These are phyloP conservation scores for Portevinia maculata DNA, from an alignment of 2,888 invertebrate species.

Conservation along the genomic window DNA sequence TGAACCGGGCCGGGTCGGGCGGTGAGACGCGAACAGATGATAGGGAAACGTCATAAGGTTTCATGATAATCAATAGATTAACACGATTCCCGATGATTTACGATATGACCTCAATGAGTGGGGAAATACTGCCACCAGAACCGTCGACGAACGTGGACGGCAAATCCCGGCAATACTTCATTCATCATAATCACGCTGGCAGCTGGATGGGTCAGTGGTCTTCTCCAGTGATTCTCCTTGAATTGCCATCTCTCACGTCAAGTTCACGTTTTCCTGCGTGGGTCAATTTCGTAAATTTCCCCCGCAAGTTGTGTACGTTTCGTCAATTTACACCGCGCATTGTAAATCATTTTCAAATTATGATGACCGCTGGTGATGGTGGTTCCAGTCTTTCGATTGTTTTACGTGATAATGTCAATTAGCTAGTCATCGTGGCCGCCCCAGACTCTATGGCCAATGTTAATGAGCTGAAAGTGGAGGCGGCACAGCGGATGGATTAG, in stretches of 20 bases:
- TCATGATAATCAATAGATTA: conserved; percentile 73
- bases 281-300: conserved; percentile 69
- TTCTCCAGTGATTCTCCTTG: conserved; percentile 37
- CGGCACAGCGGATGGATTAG: not conserved
- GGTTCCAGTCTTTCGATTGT: conserved; percentile 62
- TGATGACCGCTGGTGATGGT: conserved; percentile 61
- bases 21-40: conserved; percentile 23
- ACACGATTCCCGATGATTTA: conserved; percentile 73
- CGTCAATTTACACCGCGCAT: conserved; percentile 68
- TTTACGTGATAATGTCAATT: conserved; percentile 73
- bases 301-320: conserved; percentile 51
- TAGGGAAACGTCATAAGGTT: conserved; percentile 69
- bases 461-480: conserved; percentile 17
- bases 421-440: conserved; percentile 67
- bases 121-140: conserved; percentile 49
- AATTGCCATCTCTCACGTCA: conserved; percentile 63
- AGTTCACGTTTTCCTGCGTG: conserved; percentile 69
- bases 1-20: not conserved
- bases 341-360: conserved; percentile 74
- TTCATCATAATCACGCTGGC: conserved; percentile 73
- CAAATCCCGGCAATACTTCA: conserved; percentile 59
- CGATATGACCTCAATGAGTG: conserved; percentile 72
- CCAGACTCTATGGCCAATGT: conserved; percentile 17
- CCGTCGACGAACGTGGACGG: conserved; percentile 14
- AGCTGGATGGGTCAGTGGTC: conserved; percentile 51